Conservation (phyloP, 2,888 invertebrate species). For the Empis stercorea region DNA sequence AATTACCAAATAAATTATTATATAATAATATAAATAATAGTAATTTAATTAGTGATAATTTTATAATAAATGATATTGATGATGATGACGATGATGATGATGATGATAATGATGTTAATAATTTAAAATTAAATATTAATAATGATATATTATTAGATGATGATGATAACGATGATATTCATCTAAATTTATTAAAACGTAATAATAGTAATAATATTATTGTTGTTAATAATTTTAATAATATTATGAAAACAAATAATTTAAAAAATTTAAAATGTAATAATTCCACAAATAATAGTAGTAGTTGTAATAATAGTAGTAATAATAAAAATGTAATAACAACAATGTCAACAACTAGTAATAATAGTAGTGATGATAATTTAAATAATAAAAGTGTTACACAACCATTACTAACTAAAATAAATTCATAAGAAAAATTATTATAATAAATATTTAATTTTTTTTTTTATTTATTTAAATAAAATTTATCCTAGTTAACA, state of each 20-base stretch:
- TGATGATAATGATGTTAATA: slow-evolving; percentile 16
- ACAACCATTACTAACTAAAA: slow-evolving; percentile 30
- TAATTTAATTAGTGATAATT: too few species aligned
- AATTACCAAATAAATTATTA: too few species aligned
- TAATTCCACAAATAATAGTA: slow-evolving; percentile 15
- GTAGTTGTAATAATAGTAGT: neutral
- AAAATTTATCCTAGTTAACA: too few species aligned
- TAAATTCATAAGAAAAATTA: slow-evolving; percentile 22
- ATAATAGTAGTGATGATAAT: slow-evolving; percentile 12
- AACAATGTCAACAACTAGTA: neutral
- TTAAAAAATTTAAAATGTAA: slow-evolving; percentile 29
- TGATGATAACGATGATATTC: too few species aligned
- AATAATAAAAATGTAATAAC: slow-evolving; percentile 9
- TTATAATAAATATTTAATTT: neutral
- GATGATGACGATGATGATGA: slow-evolving; percentile 14
- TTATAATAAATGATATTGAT: too few species aligned
- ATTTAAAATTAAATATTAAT: slow-evolving; percentile 7
- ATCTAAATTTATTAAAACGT: slow-evolving; percentile 10
- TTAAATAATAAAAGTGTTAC: slow-evolving; percentile 19
- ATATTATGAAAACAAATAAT: slow-evolving; percentile 25
- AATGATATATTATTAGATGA: too few species aligned
- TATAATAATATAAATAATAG: too few species aligned
- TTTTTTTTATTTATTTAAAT: too few species aligned
- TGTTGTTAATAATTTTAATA: slow-evolving; percentile 16
- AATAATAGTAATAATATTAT: slow-evolving; percentile 19